Evolutionary conservation across 2,113 vertebrate genomes (phyloP).

Genomic region (Labeo rohita): DNA sequence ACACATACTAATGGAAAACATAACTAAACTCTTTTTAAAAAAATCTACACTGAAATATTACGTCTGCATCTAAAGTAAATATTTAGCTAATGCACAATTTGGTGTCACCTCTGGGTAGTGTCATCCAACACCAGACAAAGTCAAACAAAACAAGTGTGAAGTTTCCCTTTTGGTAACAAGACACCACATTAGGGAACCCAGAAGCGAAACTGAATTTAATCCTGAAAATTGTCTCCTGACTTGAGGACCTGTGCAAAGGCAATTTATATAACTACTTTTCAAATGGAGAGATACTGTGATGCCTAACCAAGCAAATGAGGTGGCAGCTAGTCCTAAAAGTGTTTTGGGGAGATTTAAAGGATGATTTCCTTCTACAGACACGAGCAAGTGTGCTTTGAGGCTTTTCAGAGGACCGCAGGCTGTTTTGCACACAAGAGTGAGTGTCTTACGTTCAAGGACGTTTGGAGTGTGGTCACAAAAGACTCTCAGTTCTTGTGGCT

Average conservation of each 20-base stretch:
- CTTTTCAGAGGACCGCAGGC: slow-evolving; percentile 16
- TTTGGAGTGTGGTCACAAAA: not conserved
- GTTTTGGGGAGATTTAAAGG: slow-evolving; percentile 1
- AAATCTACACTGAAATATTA: not conserved
- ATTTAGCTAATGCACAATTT: not conserved
- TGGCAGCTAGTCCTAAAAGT: not conserved
- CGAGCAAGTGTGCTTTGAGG: not conserved
- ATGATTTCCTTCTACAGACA: slow-evolving; percentile 25
- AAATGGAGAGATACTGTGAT: not conserved
- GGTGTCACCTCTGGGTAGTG: not conserved
- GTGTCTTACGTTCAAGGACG: slow-evolving; percentile 25
- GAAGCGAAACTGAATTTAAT: slow-evolving; percentile 17
- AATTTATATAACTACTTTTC: slow-evolving; percentile 1
- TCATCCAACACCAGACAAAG: slow-evolving; percentile 2
- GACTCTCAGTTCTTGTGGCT: not conserved
- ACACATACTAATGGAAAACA: not conserved
- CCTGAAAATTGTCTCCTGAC: not conserved
- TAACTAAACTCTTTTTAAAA: not conserved
- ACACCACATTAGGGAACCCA: not conserved
- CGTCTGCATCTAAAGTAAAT: not conserved
- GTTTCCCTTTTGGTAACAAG: slow-evolving; percentile 10
- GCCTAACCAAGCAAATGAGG: slow-evolving; percentile 25
- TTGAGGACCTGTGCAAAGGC: slow-evolving; percentile 11
- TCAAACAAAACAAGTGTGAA: slow-evolving; percentile 2
- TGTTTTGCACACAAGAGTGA: slow-evolving; percentile 19